phyloP scores from a whole-genome alignment of 2,113 vertebrate species.

The Podocnemis expansa region DNA sequence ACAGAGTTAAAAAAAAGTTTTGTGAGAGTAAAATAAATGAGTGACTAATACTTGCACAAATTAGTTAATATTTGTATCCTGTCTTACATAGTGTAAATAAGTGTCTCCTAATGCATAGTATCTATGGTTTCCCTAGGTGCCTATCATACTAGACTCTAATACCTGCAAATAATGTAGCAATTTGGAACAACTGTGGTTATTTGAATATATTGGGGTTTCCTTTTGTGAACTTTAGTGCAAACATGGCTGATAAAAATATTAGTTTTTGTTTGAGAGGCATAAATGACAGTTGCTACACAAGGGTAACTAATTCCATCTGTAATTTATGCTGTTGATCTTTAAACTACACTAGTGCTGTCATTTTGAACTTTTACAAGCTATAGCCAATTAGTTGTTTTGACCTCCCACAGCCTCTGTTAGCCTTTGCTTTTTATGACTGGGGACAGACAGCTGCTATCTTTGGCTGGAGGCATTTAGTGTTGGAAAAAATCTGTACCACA shows the following conservation, averaged over 20 bases:
- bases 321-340: not conserved
- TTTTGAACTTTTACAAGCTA: not conserved
- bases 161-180: not conserved
- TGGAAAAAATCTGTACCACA: not conserved
- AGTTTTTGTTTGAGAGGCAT: not conserved
- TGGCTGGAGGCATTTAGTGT: not conserved
- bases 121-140: not conserved
- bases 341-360: not conserved
- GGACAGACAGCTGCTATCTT: not conserved
- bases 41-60: not conserved
- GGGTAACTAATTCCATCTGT: not conserved
- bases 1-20: not conserved
- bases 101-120: not conserved
- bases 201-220: not conserved
- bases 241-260: not conserved
- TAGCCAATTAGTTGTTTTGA: constrained; percentile 6
- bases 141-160: not conserved
- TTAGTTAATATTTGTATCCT: not conserved
- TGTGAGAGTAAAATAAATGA: not conserved
- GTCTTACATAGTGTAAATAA: not conserved
- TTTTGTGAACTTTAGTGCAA: not conserved
- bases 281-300: not conserved
- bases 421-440: not conserved
- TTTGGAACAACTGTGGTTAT: not conserved
- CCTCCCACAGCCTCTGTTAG: not conserved